Conservation (phyloP, 2,797 vertebrate genomes). For the Sandelia bainsii region DNA sequence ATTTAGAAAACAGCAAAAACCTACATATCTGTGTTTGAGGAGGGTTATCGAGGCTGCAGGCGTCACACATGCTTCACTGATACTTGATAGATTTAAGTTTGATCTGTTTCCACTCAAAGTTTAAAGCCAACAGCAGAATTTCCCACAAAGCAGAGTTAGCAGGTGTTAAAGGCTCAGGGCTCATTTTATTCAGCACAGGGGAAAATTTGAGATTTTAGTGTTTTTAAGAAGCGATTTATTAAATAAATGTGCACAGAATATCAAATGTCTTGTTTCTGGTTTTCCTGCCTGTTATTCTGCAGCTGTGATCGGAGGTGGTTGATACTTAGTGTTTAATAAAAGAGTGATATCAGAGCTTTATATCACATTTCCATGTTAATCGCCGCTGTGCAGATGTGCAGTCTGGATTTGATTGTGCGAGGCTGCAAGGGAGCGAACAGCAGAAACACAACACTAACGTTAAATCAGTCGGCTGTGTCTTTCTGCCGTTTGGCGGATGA, state of each 20-base stretch:
- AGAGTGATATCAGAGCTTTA: constrained; percentile 1
- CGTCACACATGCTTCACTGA: background rate
- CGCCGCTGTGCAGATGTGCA: constrained; percentile 49
- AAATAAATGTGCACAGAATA: background rate
- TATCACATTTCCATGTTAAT: constrained; percentile 25
- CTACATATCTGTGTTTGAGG: background rate
- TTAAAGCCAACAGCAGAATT: background rate
- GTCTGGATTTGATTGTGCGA: constrained; percentile 40
- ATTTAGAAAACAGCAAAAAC: background rate
- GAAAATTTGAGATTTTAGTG: background rate
- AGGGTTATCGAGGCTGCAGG: background rate
- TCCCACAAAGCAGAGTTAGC: background rate
- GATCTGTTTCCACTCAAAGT: background rate
- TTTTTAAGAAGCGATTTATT: background rate
- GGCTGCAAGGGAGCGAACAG: constrained; percentile 5
- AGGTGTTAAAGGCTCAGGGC: background rate
- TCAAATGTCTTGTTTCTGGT: background rate
- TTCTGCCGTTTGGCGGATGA: background rate
- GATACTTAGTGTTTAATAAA: constrained; percentile 24
- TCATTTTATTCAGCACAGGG: background rate
- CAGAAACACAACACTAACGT: constrained; percentile 30
- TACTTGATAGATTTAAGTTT: too few species aligned
- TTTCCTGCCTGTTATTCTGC: constrained; percentile 1
- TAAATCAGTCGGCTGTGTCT: constrained; percentile 5
- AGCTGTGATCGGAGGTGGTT: constrained; percentile 20